Evolutionary conservation across 2,797 vertebrate genomes (phyloP).

Genomic region (Urophycis tenuis): DNA sequence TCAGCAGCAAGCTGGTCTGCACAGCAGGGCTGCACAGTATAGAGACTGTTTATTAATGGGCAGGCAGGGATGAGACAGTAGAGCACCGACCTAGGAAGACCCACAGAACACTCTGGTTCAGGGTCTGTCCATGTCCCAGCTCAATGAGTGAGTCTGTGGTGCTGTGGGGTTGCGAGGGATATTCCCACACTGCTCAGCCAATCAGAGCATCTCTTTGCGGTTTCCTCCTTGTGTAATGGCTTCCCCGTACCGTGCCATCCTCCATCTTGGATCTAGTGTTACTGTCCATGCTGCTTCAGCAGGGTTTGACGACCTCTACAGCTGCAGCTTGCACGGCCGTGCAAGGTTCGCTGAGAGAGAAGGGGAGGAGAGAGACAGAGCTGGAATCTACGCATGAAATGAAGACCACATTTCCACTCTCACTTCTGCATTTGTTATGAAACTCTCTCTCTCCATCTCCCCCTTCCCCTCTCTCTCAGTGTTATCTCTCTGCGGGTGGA

Average conservation of each 20-base stretch:
- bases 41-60: too few relatives aligned
- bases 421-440: constrained; percentile 20
- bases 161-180: too few relatives aligned
- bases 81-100: too few relatives aligned
- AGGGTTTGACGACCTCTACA: constrained; percentile 57
- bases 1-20: too few relatives aligned
- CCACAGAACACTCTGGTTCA: too few relatives aligned
- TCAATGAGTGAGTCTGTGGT: too few relatives aligned
- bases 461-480: constrained; percentile 20
- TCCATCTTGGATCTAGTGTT: constrained; percentile 33
- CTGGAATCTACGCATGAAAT: constrained; percentile 71
- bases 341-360: constrained; percentile 47
- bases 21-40: too few relatives aligned
- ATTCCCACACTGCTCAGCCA: background rate
- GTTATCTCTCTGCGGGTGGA: too few relatives aligned
- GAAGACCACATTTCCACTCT: constrained; percentile 70
- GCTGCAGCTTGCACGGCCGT: constrained; percentile 51
- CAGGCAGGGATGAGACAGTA: too few relatives aligned
- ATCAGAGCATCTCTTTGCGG: background rate
- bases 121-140: too few relatives aligned
- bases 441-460: background rate
- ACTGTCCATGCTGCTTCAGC: constrained; percentile 64
- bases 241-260: too few relatives aligned
- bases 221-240: background rate
- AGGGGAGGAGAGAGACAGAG: constrained; percentile 39